phyloP scores from a whole-genome alignment of 2,888 invertebrate genomes.

The Parnassius orleans region DNA sequence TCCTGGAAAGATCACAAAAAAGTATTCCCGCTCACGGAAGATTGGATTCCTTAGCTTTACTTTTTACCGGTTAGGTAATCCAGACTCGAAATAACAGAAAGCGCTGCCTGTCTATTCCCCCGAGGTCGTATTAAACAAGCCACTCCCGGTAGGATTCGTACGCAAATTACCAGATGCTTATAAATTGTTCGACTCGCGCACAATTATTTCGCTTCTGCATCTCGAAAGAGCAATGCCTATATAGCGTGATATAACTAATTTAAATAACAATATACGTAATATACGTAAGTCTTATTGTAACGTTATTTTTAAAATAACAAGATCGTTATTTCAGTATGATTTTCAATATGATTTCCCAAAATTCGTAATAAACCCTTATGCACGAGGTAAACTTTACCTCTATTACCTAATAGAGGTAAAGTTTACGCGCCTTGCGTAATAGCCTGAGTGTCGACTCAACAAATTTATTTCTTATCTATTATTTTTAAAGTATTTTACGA shows the following conservation, averaged over 20 bases:
- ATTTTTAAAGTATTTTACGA: constrained; percentile 53
- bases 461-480: constrained; percentile 68
- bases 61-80: constrained; percentile 5
- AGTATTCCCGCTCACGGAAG: background rate
- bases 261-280: no score
- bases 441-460: constrained; percentile 49
- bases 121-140: constrained; percentile 54
- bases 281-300: background rate
- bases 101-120: constrained; percentile 21
- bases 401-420: constrained; percentile 46
- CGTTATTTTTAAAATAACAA: background rate
- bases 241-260: constrained; percentile 23
- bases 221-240: constrained; percentile 30
- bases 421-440: constrained; percentile 63
- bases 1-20: background rate
- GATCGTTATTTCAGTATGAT: constrained; percentile 47
- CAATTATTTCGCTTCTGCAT: constrained; percentile 58
- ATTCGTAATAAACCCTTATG: constrained; percentile 57
- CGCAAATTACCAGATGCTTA: constrained; percentile 70
- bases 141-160: constrained; percentile 59
- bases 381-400: constrained; percentile 59
- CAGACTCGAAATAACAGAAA: constrained; percentile 6
- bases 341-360: constrained; percentile 56
- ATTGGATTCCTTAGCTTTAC: background rate
- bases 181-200: constrained; percentile 63